Percentiles rank a stretch among this genome's conserved stretches.
Conservation (phyloP, 2,113 vertebrate genomes). For the Oryzias curvinotus region DNA sequence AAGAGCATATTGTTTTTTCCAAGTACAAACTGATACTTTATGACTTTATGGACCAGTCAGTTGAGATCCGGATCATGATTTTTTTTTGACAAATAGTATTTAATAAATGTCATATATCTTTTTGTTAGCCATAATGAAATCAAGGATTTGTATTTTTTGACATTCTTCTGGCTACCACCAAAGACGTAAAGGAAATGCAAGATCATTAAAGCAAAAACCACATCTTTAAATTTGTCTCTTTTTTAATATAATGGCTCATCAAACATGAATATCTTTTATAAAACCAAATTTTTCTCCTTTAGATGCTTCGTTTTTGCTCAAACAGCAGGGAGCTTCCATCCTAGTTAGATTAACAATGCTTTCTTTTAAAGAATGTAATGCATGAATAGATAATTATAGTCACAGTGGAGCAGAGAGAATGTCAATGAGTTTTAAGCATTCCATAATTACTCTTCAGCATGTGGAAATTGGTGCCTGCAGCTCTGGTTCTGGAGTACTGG, state of each 20-base stretch:
- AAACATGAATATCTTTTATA: conserved; percentile 1
- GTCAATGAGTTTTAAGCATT: conserved; percentile 52
- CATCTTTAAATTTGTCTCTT: background rate
- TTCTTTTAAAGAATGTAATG: conserved; percentile 47
- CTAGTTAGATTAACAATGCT: conserved; percentile 60
- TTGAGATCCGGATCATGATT: too few relatives aligned
- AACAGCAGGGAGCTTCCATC: conserved; percentile 10
- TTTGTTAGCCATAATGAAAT: too few relatives aligned
- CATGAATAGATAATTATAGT: conserved; percentile 65
- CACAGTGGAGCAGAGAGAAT: conserved; percentile 48
- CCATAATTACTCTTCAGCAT: conserved; percentile 58
- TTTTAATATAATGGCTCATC: conserved; percentile 20
- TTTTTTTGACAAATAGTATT: too few relatives aligned
- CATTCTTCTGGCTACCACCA: too few relatives aligned
- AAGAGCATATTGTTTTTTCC: background rate
- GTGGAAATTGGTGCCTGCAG: conserved; percentile 48
- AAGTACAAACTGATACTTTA: too few relatives aligned
- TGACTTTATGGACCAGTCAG: too few relatives aligned
- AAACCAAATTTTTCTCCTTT: conserved; percentile 11
- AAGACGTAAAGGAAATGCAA: too few relatives aligned
- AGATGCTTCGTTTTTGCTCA: background rate
- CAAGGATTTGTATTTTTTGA: too few relatives aligned
- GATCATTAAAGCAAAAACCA: too few relatives aligned
- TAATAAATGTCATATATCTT: too few relatives aligned
- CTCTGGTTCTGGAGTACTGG: conserved; percentile 34